Evolutionary conservation across 2,888 invertebrate species (phyloP).

Genomic region (Diplolepis rosae): DNA sequence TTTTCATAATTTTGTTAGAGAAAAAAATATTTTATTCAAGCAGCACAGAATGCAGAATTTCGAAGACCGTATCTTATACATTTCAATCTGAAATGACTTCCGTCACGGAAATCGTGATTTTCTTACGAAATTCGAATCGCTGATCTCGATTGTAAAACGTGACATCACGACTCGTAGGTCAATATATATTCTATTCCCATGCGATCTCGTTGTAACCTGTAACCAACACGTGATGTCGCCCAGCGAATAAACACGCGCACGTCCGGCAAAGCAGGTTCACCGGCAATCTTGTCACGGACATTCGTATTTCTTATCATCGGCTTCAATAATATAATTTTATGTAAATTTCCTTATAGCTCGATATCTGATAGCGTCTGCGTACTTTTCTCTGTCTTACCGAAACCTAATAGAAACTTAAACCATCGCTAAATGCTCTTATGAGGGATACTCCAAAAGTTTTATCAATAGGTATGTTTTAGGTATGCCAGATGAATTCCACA

Average conservation of each 20-base stretch:
- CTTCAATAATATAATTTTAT: slow-evolving; percentile 53
- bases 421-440: neutral
- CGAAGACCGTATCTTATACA: neutral
- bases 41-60: neutral
- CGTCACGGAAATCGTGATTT: neutral
- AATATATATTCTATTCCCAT: slow-evolving; percentile 38
- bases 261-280: slow-evolving; percentile 9
- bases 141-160: neutral
- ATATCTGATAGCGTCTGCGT: slow-evolving; percentile 27
- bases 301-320: slow-evolving; percentile 49
- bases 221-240: slow-evolving; percentile 46
- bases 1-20: too few relatives aligned
- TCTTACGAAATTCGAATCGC: neutral
- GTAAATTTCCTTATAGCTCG: slow-evolving; percentile 48
- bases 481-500: too few relatives aligned
- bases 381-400: too few relatives aligned
- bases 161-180: neutral
- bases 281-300: neutral
- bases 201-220: slow-evolving; percentile 37
- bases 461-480: too few relatives aligned
- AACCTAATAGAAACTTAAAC: slow-evolving; percentile 9
- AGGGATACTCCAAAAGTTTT: too few relatives aligned
- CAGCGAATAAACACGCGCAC: slow-evolving; percentile 30
- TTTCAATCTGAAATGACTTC: neutral
- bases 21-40: too few relatives aligned